Base-by-base conservation (phyloP, 2,797 vertebrate genomes). In the Ataeniobius toweri region DNA sequence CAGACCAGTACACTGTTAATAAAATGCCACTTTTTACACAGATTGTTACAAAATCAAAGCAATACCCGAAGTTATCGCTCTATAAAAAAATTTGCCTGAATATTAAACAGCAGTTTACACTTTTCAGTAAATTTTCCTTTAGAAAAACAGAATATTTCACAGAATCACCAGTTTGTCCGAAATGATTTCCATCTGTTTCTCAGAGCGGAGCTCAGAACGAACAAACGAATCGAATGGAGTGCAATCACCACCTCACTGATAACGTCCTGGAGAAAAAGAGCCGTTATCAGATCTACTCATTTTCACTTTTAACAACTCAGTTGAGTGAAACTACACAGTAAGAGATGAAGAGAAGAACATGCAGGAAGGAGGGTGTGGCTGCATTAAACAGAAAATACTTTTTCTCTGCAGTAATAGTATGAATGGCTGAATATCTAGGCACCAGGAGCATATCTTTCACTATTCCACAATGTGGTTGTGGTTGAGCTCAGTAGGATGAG, bases 221-320 rank as follows among this genome's bases (percentile, higher is more conserved):
- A 82, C 80, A 61, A 13, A 46, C 72, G 74, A 4, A 68, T 80
- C 82, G 89, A 93, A 91, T 87, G 82, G 85, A 86, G 79, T 83
- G 77, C 80, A 86, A 91, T 89, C 84, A 63, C 84, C 75, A 74
- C 80, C 72, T 85, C 81, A 85, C 75, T 85, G 79, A 88, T 87
- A 85, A 79, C 78, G 85, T 88, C 80, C 84, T 78, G 79, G 76
- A 82, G 75, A 56, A 77, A 83, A 79, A 79, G 61, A 74, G 78
- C 83, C 65, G 73, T 87, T 84, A 90, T 88, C 84, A 85, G 78
- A 78, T 83, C 58, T 53, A 82, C 53, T 76, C 71, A 55, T 85
- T 85, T 83, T 74, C 71, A 83, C 74, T 75, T 65, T 51, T 75
- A 78, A 87, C 81, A 85, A 73, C 72, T 85, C 75, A 8, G 72